A percentile compares a stretch with the other conserved stretches of the same genome.
These are phyloP conservation scores for Mastomys coucha DNA, from an alignment of 2,113 vertebrate species.

Conservation along the genomic window DNA sequence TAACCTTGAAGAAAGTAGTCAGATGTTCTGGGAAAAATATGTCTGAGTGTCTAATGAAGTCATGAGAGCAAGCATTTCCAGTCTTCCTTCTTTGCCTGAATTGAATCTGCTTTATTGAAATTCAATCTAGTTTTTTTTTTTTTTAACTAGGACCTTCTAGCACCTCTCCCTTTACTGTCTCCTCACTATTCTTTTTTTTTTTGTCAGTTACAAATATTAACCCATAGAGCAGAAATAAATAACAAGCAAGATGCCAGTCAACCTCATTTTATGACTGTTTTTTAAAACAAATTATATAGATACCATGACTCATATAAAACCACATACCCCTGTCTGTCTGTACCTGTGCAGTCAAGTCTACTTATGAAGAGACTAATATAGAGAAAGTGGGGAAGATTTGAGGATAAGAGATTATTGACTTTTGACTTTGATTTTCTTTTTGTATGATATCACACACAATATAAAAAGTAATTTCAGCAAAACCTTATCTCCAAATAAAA, in stretches of 20 bases:
- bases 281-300: not conserved
- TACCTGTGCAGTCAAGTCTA: not conserved
- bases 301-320: not conserved
- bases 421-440: not conserved
- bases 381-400: not conserved
- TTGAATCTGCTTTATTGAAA: not conserved
- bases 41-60: not conserved
- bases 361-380: not conserved
- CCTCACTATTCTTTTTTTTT: too few species aligned
- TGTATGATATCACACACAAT: not conserved
- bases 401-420: not conserved
- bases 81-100: not conserved
- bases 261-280: not conserved
- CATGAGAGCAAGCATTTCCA: not conserved
- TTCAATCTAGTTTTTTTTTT: not conserved
- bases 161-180: rapidly evolving
- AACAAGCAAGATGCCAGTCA: not conserved
- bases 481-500: not conserved
- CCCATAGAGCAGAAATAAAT: not conserved
- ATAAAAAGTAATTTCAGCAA: not conserved
- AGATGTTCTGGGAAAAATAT: not conserved
- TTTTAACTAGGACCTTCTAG: not conserved
- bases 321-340: not conserved
- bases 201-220: not conserved
- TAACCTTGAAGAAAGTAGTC: conserved; percentile 56